Conservation (phyloP, 2,113 vertebrate genomes). For the Edolisoma coerulescens region DNA sequence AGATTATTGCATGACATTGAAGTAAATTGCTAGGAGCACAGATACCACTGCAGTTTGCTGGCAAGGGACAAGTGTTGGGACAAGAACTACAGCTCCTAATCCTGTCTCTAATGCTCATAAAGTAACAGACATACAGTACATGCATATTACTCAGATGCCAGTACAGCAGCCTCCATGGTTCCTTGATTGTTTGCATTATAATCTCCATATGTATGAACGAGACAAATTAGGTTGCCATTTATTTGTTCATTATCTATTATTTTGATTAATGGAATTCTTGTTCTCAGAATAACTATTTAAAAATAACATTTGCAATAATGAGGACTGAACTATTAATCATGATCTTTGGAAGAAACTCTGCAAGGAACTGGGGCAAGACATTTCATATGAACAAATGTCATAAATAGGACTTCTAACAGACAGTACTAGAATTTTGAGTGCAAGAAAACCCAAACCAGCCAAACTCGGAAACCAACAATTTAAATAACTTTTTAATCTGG, state of each 20-base stretch:
- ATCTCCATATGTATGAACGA: slow-evolving; percentile 75
- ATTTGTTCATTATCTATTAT: slow-evolving; percentile 84
- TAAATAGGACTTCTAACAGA: slow-evolving; percentile 21
- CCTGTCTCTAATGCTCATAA: not conserved
- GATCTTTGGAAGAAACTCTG: slow-evolving; percentile 46
- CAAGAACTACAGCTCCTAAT: slow-evolving; percentile 8
- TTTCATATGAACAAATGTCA: slow-evolving; percentile 40
- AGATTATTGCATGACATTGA: not conserved
- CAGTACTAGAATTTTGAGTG: not conserved
- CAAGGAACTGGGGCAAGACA: slow-evolving; percentile 11
- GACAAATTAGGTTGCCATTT: slow-evolving; percentile 82
- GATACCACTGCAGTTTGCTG: not conserved
- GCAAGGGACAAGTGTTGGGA: not conserved
- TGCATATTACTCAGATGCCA: slow-evolving; percentile 9
- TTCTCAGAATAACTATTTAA: slow-evolving; percentile 66
- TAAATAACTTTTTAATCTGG: not conserved
- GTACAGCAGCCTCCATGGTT: slow-evolving; percentile 66
- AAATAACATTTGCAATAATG: slow-evolving; percentile 72
- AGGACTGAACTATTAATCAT: slow-evolving; percentile 69
- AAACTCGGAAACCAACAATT: not conserved
- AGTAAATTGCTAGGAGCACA: not conserved
- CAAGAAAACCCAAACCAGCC: not conserved
- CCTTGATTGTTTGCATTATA: slow-evolving; percentile 64
- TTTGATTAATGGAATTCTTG: slow-evolving; percentile 85
- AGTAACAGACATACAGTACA: not conserved